phyloP scores from a whole-genome alignment of 2,888 invertebrate genomes.

The Megaustenia siamemsis region DNA sequence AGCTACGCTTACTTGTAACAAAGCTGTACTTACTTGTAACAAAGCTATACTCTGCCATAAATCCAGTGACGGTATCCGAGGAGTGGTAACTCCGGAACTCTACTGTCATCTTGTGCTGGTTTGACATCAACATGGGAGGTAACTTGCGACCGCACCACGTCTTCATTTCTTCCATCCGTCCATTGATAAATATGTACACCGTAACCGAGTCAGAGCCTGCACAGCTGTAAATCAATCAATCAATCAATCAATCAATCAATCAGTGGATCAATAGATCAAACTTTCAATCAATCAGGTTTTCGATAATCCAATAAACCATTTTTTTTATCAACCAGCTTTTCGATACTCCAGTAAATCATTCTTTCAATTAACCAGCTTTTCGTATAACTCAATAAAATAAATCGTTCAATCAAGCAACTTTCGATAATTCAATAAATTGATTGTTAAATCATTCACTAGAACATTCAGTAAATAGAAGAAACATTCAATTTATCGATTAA shows the following conservation, averaged over 20 bases:
- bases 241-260: background rate
- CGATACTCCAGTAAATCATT: too few relatives aligned
- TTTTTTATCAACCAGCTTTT: background rate
- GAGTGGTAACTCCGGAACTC: conserved; percentile 88
- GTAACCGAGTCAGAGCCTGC: conserved; percentile 86
- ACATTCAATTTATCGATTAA: background rate
- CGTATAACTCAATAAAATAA: too few relatives aligned
- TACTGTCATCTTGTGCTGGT: conserved; percentile 90
- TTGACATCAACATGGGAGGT: conserved; percentile 95
- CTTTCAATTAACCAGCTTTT: background rate
- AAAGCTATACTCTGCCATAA: conserved; percentile 92
- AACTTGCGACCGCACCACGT: conserved; percentile 90
- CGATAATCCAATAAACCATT: conserved; percentile 7
- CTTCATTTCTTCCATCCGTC: conserved; percentile 91
- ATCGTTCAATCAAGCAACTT: background rate
- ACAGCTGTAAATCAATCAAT: conserved; percentile 64
- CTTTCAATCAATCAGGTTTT: background rate
- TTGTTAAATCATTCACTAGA: too few relatives aligned
- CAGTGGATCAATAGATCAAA: background rate
- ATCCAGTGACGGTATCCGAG: conserved; percentile 90
- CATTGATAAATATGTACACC: conserved; percentile 90
- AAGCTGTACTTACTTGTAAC: conserved; percentile 87
- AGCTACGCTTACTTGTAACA: too few relatives aligned
- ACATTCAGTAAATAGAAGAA: background rate
- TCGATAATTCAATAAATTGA: too few relatives aligned